phyloP scores from a whole-genome alignment of 2,113 vertebrate species.

The Myxocyprinus asiaticus region DNA sequence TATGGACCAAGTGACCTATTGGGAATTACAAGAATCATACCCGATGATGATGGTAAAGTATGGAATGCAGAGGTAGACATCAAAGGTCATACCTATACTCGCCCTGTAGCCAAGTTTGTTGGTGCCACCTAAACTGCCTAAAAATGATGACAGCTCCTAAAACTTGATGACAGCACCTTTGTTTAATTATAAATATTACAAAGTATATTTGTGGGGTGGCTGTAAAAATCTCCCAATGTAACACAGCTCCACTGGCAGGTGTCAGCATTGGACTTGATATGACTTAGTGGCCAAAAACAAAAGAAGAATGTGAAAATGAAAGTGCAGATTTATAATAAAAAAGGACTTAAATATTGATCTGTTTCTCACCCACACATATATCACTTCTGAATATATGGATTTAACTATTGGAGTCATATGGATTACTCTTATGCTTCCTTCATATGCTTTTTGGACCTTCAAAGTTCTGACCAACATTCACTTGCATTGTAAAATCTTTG shows the following conservation, averaged over 20 bases:
- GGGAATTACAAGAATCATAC: background rate
- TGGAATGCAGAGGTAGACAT: background rate
- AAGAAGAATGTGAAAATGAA: no score
- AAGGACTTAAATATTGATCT: no score
- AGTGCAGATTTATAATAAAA: no score
- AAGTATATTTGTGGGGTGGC: background rate
- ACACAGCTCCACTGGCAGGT: background rate
- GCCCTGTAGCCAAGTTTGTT: background rate
- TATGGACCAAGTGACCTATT: no score
- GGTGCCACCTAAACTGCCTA: background rate
- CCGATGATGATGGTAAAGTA: constrained; percentile 5
- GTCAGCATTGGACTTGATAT: background rate
- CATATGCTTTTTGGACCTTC: no score
- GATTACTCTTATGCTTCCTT: no score
- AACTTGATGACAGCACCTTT: background rate
- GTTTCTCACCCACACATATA: no score
- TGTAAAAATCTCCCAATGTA: background rate
- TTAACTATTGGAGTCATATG: no score
- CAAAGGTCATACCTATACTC: background rate
- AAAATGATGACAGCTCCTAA: background rate
- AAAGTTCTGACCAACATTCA: no score
- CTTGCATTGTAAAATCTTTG: no score
- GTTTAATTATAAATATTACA: background rate
- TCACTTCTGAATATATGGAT: no score
- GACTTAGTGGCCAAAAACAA: background rate